Evolutionary conservation across 2,888 invertebrate genomes (phyloP).

Genomic region (Cantharis flavilabris): DNA sequence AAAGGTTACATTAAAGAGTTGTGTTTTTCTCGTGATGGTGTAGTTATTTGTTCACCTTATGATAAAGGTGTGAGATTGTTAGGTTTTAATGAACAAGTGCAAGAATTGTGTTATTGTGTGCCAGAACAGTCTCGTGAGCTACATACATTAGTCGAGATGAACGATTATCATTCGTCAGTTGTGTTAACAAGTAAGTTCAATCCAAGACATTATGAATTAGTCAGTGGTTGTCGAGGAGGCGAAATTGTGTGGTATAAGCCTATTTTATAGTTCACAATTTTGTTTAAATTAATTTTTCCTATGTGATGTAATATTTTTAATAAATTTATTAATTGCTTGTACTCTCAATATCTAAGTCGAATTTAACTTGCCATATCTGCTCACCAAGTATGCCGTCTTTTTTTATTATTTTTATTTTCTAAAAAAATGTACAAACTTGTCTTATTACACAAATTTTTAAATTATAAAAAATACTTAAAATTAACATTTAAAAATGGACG

Average conservation of each 20-base stretch:
- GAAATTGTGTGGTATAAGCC: conserved; percentile 92
- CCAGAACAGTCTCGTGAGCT: conserved; percentile 60
- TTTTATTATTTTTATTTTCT: not conserved
- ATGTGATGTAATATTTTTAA: not conserved
- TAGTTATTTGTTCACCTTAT: conserved; percentile 88
- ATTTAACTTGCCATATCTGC: no score
- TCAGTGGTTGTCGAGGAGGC: conserved; percentile 88
- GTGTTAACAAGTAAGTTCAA: conserved; percentile 91
- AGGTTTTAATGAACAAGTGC: conserved; percentile 76
- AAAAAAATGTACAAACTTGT: not conserved
- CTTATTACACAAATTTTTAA: not conserved
- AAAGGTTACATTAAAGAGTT: conserved; percentile 92
- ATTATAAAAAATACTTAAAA: not conserved
- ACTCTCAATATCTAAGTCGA: no score
- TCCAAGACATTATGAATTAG: conserved; percentile 82
- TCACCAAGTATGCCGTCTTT: no score
- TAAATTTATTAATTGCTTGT: not conserved
- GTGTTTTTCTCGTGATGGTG: conserved; percentile 88
- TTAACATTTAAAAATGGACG: not conserved
- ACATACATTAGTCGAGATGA: conserved; percentile 69
- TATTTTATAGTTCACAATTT: conserved; percentile 42
- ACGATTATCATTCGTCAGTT: conserved; percentile 78
- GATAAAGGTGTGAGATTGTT: conserved; percentile 85
- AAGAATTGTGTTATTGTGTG: conserved; percentile 75
- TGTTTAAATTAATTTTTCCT: not conserved